Base-by-base conservation (phyloP, 2,888 invertebrate genomes). In the Eupelmus urozonus region DNA sequence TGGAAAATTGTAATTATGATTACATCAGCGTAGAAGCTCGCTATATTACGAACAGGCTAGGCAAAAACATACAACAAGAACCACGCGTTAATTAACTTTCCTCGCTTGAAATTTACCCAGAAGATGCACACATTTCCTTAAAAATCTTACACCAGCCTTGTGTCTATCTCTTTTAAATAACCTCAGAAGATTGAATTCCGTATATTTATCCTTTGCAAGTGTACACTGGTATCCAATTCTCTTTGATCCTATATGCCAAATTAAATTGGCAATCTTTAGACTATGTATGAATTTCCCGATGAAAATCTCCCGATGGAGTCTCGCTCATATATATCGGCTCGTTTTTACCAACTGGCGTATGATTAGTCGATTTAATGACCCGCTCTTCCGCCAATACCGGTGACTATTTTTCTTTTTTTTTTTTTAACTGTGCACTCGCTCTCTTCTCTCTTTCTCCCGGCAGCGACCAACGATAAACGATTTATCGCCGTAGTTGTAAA, bases 211-310 rank as follows among this genome's bases (percentile, higher is more conserved):
- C 9, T 34, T 34, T 1, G 45, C 18, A 49, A 59, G 51, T 34
- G 25, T 34, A 67, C 49, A 16, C 62, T 1, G 53, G 23, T n/a
- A 53, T n/a, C 62, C 69, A 18, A 69, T 69, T 76, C 70, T 70
- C 76, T 76, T 76, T 76, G 76, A 76, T 29, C 53, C 51, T 45
- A 20, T 18, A 20, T 59, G 65, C 76, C 71, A 71, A 77, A 77
- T 72, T 77, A 65, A 63, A 77, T 77, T 71, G 76, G 65, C 76
- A 65, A 71, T 60, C 76, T 71, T 71, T 77, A 65, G 62, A n/a
- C n/a, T n/a, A n/a, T n/a, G n/a, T n/a, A n/a, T n/a, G n/a, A n/a
- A n/a, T n/a, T n/a, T n/a, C n/a, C n/a, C n/a, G n/a, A n/a, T n/a
- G n/a, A n/a, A n/a, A n/a, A n/a, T n/a, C n/a, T n/a, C n/a, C n/a